Conservation (phyloP, 2,888 invertebrate species). For the Drosophila prostipennis region DNA sequence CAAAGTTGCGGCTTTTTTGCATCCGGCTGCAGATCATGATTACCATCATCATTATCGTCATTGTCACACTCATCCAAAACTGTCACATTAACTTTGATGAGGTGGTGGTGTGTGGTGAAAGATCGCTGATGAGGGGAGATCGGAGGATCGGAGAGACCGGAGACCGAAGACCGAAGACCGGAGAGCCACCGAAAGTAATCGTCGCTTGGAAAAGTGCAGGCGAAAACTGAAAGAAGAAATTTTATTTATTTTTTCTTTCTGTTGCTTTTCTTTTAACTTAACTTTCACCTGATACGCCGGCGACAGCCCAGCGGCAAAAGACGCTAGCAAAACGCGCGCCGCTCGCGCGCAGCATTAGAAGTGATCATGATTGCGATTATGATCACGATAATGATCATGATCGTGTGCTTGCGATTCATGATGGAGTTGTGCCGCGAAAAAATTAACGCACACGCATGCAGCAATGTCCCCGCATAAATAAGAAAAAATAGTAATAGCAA, state of each 20-base stretch:
- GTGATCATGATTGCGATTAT: slow-evolving; percentile 54
- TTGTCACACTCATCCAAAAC: slow-evolving; percentile 60
- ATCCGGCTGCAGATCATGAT: slow-evolving; percentile 36
- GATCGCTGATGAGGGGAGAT: slow-evolving; percentile 18
- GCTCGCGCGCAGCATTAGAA: slow-evolving; percentile 64
- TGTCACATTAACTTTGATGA: slow-evolving; percentile 77
- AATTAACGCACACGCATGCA: slow-evolving; percentile 29
- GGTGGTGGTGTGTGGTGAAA: slow-evolving; percentile 48
- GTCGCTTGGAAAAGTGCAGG: slow-evolving; percentile 73
- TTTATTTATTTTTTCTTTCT: slow-evolving; percentile 37
- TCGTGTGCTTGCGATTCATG: slow-evolving; percentile 16
- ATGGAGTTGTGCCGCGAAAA: slow-evolving; percentile 39
- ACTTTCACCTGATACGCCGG: slow-evolving; percentile 47
- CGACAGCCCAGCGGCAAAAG: slow-evolving; percentile 47
- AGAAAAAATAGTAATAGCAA: slow-evolving; percentile 2
- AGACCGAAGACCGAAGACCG: slow-evolving; percentile 9
- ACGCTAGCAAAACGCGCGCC: slow-evolving; percentile 38
- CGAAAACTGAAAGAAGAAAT: slow-evolving; percentile 68
- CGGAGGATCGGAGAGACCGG: slow-evolving; percentile 10
- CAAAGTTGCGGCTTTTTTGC: slow-evolving; percentile 13
- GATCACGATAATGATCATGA: slow-evolving; percentile 33
- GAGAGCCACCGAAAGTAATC: slow-evolving; percentile 65
- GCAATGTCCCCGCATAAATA: slow-evolving; percentile 35
- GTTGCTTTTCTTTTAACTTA: slow-evolving; percentile 45
- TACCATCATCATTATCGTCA: slow-evolving; percentile 25